These are phyloP conservation scores for Entosphenus tridentatus DNA, from an alignment of 2,113 vertebrate species.

Conservation along the genomic window DNA sequence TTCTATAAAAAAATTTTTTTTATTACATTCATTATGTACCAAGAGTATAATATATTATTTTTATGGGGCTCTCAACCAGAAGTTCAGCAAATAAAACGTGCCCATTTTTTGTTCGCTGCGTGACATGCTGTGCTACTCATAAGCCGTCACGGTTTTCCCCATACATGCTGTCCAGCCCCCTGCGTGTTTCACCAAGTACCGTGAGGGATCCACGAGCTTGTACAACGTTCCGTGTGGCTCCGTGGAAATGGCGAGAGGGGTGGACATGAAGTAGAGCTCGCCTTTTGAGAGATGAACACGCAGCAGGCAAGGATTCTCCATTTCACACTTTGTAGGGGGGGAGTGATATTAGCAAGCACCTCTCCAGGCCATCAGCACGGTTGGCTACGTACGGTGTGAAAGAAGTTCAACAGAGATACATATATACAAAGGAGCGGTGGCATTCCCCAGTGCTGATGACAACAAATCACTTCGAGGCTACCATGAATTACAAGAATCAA, in stretches of 20 bases:
- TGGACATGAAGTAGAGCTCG: conserved; percentile 85
- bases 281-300: conserved; percentile 20
- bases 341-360: too few species aligned
- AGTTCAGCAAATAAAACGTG: neutral
- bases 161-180: neutral
- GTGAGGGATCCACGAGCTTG: conserved; percentile 69
- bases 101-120: neutral
- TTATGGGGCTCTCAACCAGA: neutral
- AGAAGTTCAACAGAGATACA: conserved; percentile 5
- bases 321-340: too few species aligned
- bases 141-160: neutral
- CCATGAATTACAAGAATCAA: too few species aligned
- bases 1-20: too few species aligned
- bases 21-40: too few species aligned
- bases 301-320: too few species aligned
- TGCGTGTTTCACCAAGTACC: conserved; percentile 24
- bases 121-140: neutral
- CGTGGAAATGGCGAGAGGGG: conserved; percentile 43
- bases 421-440: neutral
- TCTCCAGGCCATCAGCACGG: too few species aligned
- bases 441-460: neutral
- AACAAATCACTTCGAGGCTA: neutral
- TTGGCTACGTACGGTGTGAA: too few species aligned
- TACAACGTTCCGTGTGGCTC: conserved; percentile 53
- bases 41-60: neutral